phyloP scores from a whole-genome alignment of 2,888 invertebrate genomes.

The Drosophila leonis region DNA sequence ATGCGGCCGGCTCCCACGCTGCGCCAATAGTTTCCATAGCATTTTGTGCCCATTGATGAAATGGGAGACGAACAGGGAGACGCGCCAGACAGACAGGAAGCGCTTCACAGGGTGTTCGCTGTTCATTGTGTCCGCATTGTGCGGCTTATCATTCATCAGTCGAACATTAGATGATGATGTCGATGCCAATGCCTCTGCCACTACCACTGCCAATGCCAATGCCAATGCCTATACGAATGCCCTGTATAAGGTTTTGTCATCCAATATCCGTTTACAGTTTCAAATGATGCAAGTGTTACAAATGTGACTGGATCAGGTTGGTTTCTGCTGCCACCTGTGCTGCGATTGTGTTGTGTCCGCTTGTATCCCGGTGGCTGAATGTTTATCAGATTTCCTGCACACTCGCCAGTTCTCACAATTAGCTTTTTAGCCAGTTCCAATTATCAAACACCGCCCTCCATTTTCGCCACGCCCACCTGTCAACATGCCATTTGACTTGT shows the following conservation, averaged over 20 bases:
- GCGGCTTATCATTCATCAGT: constrained; percentile 67
- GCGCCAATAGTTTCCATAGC: constrained; percentile 51
- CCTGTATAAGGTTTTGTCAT: constrained; percentile 23
- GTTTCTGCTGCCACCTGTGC: neutral
- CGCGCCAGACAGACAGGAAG: constrained; percentile 52
- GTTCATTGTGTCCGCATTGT: constrained; percentile 43
- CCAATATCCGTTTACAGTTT: constrained; percentile 70
- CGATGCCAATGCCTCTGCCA: neutral
- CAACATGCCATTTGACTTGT: constrained; percentile 69
- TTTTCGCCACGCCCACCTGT: constrained; percentile 63
- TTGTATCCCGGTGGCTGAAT: constrained; percentile 6
- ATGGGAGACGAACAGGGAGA: constrained; percentile 62
- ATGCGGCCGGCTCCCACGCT: constrained; percentile 71
- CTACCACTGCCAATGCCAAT: neutral
- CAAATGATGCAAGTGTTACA: constrained; percentile 49
- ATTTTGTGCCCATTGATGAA: constrained; percentile 65
- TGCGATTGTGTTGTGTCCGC: neutral
- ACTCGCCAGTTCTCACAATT: constrained; percentile 72
- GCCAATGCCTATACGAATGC: constrained; percentile 7
- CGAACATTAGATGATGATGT: constrained; percentile 51
- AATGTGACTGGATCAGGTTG: constrained; percentile 34
- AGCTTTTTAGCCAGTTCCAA: constrained; percentile 49
- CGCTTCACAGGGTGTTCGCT: constrained; percentile 32
- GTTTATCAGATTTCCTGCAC: constrained; percentile 64
- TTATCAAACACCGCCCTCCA: constrained; percentile 35